Base-by-base conservation (phyloP, 2,113 vertebrate genomes). In the Thunnus maccoyii region DNA sequence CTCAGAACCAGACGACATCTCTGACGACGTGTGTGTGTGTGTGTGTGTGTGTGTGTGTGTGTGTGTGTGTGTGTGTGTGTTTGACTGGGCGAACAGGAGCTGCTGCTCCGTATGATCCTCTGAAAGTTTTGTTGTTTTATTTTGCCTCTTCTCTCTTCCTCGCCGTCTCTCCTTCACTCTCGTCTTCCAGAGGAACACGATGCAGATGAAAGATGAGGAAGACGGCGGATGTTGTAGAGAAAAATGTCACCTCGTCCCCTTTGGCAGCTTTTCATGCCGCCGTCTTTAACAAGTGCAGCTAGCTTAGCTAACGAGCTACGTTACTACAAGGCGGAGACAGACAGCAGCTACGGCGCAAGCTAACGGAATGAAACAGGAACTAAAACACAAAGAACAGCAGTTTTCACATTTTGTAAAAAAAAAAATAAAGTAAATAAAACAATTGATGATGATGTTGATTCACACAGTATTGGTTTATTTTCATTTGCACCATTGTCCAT, bases 181-280 rank as follows among this genome's bases (percentile, higher is more conserved):
- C 48, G 60, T 57, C 80, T 70, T 80, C 18, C 56, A 18, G 18
- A 66, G 78, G 25, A 55, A 68, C 76, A 17, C 63, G 68, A 63
- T 16, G 66, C 41, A 72, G 86, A 89, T 78, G 63, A 86, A 86
- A 77, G 50, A 52, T 1, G 25, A 54, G 57, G 55, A 57, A 81
- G 78, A 72, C 54, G 50, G 78, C 25, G 71, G 83, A 68, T 75
- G 73, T 71, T 80, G 55, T 62, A 72, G 78, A 86, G 85, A 41
- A 41, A 89, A 78, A 92, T 81, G 89, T 91, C 91, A 85, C 79
- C 84, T 78, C 66, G 69, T 80, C 82, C 86, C 89, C 88, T 91
- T 65, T 72, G 86, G 65, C 48, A 1, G 64, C 72, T 85, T 83
- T 81, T 70, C 36, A 41, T 80, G 64, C 55, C 15, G 0, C 44